Percentiles rank a stretch among this genome's conserved stretches.
Evolutionary conservation across 2,113 vertebrate species (phyloP).

Genomic region (Rutilus rutilus): DNA sequence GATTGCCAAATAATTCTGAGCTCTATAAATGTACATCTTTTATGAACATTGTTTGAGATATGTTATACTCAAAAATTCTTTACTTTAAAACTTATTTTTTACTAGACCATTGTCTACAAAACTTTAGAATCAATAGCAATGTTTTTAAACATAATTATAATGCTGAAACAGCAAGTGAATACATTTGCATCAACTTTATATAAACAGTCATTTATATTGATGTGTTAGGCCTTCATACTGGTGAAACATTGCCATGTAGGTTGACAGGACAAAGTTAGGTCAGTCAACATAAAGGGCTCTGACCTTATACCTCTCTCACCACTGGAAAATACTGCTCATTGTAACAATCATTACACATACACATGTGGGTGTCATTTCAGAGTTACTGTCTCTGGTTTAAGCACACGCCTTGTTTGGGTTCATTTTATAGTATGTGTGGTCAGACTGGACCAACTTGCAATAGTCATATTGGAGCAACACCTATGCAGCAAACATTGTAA

Average conservation of each 20-base stretch:
- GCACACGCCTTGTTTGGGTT: conserved; percentile 23
- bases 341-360: conserved; percentile 5
- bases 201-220: not conserved
- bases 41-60: not conserved
- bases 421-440: conserved; percentile 35
- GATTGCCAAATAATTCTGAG: not conserved
- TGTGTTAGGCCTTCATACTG: not conserved
- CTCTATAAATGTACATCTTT: not conserved
- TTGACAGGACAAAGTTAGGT: not conserved
- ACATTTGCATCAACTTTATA: not conserved
- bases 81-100: too few species aligned
- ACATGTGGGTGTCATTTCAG: conserved; percentile 13
- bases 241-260: not conserved
- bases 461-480: conserved; percentile 19
- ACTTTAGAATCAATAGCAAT: not conserved
- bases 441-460: conserved; percentile 21
- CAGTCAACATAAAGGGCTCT: not conserved
- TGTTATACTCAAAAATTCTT: not conserved
- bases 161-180: not conserved
- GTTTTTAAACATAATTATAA: not conserved
- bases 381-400: conserved; percentile 1
- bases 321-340: conserved; percentile 27
- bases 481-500: conserved; percentile 16
- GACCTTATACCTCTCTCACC: not conserved
- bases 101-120: not conserved